Evolutionary conservation across 2,113 vertebrate species (phyloP).

Genomic region (Xiphorhynchus elegans): DNA sequence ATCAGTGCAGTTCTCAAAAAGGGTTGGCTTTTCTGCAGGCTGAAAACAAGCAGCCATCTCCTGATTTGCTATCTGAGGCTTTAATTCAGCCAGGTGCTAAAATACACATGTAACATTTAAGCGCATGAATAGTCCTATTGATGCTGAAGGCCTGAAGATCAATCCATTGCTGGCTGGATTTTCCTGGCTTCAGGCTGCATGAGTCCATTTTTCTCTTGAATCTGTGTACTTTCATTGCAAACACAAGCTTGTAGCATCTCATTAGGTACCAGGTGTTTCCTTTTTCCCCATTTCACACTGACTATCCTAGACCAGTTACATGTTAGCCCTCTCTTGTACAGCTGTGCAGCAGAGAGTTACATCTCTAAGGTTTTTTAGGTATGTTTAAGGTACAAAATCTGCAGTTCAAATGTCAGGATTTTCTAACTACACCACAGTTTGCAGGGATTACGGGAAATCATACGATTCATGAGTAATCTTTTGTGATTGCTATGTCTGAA

Average conservation of each 20-base stretch:
- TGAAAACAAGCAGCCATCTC: conserved; percentile 25
- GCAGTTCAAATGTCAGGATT: not conserved
- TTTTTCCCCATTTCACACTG: not conserved
- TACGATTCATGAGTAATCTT: not conserved
- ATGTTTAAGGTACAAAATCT: not conserved
- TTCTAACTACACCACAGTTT: not conserved
- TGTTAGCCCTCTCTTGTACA: not conserved
- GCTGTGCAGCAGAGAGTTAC: not conserved
- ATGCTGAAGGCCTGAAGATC: conserved; percentile 16
- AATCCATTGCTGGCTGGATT: not conserved
- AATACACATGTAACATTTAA: not conserved
- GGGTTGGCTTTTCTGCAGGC: conserved; percentile 27
- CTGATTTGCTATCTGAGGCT: conserved; percentile 20
- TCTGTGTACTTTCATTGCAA: conserved; percentile 23
- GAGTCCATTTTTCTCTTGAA: conserved; percentile 13
- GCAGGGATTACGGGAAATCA: not conserved
- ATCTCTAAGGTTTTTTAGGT: not conserved
- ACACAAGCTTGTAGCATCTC: conserved; percentile 1
- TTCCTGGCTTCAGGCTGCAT: conserved; percentile 42
- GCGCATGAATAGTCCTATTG: not conserved
- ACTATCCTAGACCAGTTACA: not conserved
- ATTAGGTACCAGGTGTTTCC: conserved; percentile 27
- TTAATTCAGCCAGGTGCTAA: conserved; percentile 40
- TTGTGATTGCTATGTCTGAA: not conserved
- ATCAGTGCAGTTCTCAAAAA: conserved; percentile 29